Evolutionary conservation across 2,797 vertebrate genomes (phyloP).

Genomic region (Sciurus carolinensis): DNA sequence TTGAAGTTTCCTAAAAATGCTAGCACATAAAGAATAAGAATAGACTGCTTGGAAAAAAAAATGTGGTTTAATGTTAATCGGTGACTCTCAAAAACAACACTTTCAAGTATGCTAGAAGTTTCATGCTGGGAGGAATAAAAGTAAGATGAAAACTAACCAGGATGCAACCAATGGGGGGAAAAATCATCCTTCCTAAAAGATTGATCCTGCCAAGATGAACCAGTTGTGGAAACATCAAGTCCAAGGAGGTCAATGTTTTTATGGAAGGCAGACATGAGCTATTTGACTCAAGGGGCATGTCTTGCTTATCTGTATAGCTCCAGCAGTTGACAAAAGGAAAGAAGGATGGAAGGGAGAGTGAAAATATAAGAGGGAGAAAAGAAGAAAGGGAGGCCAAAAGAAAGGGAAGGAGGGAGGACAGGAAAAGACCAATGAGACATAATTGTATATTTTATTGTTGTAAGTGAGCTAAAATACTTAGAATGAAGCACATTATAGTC

Average conservation of each 20-base stretch:
- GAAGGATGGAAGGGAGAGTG: neutral
- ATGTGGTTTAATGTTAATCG: neutral
- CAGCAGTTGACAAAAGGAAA: neutral
- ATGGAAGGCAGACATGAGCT: neutral
- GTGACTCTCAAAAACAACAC: neutral
- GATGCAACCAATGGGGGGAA: neutral
- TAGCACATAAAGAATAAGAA: conserved; percentile 22
- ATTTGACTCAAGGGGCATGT: neutral
- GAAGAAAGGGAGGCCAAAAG: neutral
- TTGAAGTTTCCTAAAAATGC: conserved; percentile 24
- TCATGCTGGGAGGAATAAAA: neutral
- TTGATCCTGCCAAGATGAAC: neutral
- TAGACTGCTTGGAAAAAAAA: neutral
- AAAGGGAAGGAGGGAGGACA: neutral
- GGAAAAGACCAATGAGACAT: neutral
- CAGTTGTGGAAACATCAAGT: conserved; percentile 13
- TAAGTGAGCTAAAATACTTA: conserved; percentile 19
- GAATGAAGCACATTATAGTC: neutral
- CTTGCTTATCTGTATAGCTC: neutral
- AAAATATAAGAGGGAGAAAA: neutral
- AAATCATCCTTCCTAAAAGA: neutral
- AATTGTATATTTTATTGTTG: neutral
- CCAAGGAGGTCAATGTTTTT: neutral
- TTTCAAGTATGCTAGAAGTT: neutral
- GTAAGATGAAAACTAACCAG: conserved; percentile 23